Conservation (phyloP, 1,140 invertebrate species). For the Trichogramma pretiosum region DNA sequence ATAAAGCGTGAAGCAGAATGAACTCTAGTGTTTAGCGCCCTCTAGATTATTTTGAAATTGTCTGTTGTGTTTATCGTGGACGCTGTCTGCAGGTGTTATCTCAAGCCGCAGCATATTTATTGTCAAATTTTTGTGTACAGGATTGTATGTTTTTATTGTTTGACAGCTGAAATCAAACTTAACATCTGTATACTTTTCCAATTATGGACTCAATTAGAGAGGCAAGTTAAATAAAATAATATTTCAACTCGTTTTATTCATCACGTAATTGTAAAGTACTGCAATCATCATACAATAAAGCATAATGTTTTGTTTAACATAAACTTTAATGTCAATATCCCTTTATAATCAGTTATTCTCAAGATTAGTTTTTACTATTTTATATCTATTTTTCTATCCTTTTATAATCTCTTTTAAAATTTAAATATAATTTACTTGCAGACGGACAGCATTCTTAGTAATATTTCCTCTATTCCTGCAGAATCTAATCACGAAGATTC, state of each 20-base stretch:
- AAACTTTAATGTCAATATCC: background rate
- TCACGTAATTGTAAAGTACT: background rate
- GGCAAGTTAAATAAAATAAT: background rate
- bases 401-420: background rate
- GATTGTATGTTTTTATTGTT: background rate
- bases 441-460: constrained; percentile 11
- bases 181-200: background rate
- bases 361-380: background rate
- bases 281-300: background rate
- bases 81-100: no score
- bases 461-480: constrained; percentile 9
- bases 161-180: no score
- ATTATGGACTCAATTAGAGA: constrained; percentile 11
- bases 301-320: background rate
- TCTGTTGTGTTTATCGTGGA: no score
- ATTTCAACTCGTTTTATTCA: background rate
- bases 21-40: no score
- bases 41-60: background rate
- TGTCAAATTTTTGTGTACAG: background rate
- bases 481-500: constrained; percentile 6
- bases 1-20: no score
- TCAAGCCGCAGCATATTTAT: no score
- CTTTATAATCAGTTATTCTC: background rate
- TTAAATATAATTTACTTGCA: constrained; percentile 1
- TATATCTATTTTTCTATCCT: background rate